Evolutionary conservation across 2,888 invertebrate species (phyloP), one percentile per base, ranked within the genome.

Genomic region (Drosophila silvestris): DNA sequence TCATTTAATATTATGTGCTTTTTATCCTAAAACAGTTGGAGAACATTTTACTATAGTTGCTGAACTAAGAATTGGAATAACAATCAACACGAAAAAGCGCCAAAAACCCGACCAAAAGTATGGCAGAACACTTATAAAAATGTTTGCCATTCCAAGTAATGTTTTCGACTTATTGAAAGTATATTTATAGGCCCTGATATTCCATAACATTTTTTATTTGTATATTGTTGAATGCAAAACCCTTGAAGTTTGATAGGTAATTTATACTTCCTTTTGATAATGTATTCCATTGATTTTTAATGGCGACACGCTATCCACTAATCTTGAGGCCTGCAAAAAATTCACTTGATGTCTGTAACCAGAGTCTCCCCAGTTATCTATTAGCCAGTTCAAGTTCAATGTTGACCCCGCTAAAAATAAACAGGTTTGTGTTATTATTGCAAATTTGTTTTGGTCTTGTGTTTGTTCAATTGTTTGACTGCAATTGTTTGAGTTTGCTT

Each of bases 301-400:
- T 41, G 16, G 28, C 7, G 32, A 32, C 37, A 37, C 35, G 51
- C 51, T 33, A 19, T 33, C 35, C 16, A 35, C 28, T n/a, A n/a
- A 32, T 53, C 16, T 22, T 19, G 30, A 26, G 39, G 39, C 41
- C 28, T 41, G 28, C 5, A 32, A 41, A 33, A 9, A 33, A n/a
- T 30, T 28, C 41, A 33, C 30, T 32, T 50, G 5, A 37, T 22
- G 26, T 37, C 10, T 10, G 28, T 41, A 28, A 52, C 3, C 32
- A n/a, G 22, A 14, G 19, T 26, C 35, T 39, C 47, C 28, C 33
- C 32, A 32, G 37, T 30, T 61, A 47, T 54, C 28, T 52, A 30
- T 41, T 56, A 37, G 57, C 67, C 64, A 67, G 86, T 87, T 91
- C 91, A 91, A 91, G 90, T 91, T 91, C 82, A 90, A 78, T 89